A percentile compares a stretch with the other conserved stretches of the same genome.
Evolutionary conservation across 2,888 invertebrate genomes (phyloP).

Genomic region (Microctonus hyperodae): DNA sequence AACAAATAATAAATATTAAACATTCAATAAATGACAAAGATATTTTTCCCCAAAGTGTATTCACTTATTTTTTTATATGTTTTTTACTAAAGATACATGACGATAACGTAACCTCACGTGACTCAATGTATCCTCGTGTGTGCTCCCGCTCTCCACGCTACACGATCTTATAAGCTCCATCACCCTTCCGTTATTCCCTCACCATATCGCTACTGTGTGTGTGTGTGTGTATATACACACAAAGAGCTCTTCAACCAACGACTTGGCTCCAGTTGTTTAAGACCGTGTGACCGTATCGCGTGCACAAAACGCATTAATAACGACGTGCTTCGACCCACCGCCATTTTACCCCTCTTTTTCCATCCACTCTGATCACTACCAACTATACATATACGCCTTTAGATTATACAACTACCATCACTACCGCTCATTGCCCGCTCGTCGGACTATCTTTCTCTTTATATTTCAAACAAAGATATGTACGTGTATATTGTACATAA

Average conservation of each 20-base stretch:
- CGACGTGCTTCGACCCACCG: conserved; percentile 44
- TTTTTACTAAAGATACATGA: conserved; percentile 49
- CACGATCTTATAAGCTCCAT: conserved; percentile 42
- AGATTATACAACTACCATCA: conserved; percentile 24
- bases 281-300: conserved; percentile 53
- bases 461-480: conserved; percentile 32
- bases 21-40: conserved; percentile 24
- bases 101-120: conserved; percentile 46
- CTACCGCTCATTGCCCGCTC: conserved; percentile 33
- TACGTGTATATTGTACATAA: conserved; percentile 18
- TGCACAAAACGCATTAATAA: conserved; percentile 55
- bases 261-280: conserved; percentile 44
- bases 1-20: conserved; percentile 6
- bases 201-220: neutral
- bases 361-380: conserved; percentile 38
- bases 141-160: conserved; percentile 26
- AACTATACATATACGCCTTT: too few relatives aligned
- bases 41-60: too few relatives aligned
- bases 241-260: neutral
- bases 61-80: too few relatives aligned
- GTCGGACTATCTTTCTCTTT: conserved; percentile 35
- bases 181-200: conserved; percentile 27
- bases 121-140: conserved; percentile 11
- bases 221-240: too few relatives aligned
- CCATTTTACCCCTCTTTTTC: conserved; percentile 43